These are phyloP conservation scores for Passer montanus DNA, from an alignment of 2,113 vertebrate species.

Conservation along the genomic window DNA sequence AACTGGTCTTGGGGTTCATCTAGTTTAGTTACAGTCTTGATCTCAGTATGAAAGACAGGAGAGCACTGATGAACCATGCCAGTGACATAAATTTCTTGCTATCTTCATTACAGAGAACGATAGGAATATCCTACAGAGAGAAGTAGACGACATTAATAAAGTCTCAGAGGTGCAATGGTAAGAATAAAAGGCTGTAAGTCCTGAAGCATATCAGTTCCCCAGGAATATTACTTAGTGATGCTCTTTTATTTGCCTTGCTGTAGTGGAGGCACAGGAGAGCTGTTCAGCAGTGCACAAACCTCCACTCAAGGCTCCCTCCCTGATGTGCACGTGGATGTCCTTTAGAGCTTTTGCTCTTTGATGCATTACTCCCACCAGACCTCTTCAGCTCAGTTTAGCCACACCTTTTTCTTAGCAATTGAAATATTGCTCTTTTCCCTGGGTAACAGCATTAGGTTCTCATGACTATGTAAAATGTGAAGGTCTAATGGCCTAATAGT, in stretches of 20 bases:
- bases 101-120: neutral
- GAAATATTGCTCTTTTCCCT: neutral
- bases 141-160: neutral
- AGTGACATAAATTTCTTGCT: neutral
- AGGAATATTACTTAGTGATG: neutral
- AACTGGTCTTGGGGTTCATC: neutral
- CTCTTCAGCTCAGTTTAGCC: neutral
- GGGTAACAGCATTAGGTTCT: neutral
- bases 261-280: neutral
- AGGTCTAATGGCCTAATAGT: neutral
- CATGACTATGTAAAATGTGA: neutral
- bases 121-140: neutral
- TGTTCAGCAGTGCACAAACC: neutral
- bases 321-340: accelerated
- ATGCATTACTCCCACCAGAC: neutral
- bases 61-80: neutral
- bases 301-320: neutral
- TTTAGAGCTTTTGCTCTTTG: neutral
- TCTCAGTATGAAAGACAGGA: neutral
- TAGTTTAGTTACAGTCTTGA: neutral
- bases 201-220: neutral
- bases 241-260: neutral
- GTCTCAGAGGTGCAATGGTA: neutral
- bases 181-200: neutral
- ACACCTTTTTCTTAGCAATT: neutral